Evolutionary conservation across 2,797 vertebrate species (phyloP).

Genomic region (Podargus strigoides): DNA sequence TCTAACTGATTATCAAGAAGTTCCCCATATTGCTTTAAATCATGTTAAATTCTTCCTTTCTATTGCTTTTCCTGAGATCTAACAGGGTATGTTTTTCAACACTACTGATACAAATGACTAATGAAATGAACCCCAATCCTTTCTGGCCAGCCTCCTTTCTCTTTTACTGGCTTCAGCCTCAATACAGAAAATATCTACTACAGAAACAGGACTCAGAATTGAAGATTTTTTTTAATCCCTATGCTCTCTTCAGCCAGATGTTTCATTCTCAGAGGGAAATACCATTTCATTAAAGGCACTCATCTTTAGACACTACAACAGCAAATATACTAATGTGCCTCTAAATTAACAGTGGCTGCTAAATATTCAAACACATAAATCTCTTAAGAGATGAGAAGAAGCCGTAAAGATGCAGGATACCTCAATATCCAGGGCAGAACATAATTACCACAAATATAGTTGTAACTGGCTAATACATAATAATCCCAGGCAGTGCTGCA

Average conservation of each 20-base stretch:
- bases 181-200: not conserved
- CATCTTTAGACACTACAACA: conserved; percentile 10
- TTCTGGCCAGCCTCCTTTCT: not conserved
- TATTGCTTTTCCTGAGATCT: not conserved
- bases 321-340: not conserved
- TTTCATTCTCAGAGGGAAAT: conserved; percentile 14
- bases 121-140: not conserved
- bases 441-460: not conserved
- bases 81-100: not conserved
- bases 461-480: not conserved
- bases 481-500: not conserved
- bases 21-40: conserved; percentile 13
- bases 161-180: not conserved
- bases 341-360: not conserved
- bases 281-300: conserved; percentile 36
- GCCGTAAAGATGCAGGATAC: not conserved
- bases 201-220: not conserved
- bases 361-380: not conserved
- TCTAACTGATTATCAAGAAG: conserved; percentile 37
- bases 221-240: not conserved
- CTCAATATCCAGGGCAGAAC: not conserved
- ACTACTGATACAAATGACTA: not conserved
- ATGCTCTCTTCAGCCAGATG: not conserved
- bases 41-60: not conserved
- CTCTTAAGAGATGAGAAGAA: not conserved